Conservation (phyloP, 2,888 invertebrate genomes). For the Archips xylosteana region DNA sequence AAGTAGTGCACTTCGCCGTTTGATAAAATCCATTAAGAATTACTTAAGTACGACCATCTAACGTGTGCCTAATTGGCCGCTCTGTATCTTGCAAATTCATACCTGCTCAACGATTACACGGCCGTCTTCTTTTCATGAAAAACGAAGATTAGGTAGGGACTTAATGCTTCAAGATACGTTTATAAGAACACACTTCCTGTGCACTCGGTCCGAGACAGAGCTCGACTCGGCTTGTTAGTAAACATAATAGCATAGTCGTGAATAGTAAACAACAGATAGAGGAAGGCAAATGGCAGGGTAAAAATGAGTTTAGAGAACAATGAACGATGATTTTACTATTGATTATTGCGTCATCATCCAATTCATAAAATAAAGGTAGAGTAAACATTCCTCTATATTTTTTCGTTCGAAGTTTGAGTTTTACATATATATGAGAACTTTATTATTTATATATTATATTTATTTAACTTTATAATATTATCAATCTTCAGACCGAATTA, state of each 20-base stretch:
- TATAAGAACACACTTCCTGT: conserved; percentile 32
- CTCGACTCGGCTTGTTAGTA: conserved; percentile 30
- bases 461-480: too few species aligned
- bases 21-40: too few species aligned
- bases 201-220: conserved; percentile 6
- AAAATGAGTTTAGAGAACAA: background rate
- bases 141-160: conserved; percentile 23
- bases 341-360: background rate
- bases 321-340: background rate
- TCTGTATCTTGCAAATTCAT: too few species aligned
- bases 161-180: conserved; percentile 26
- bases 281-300: background rate
- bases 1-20: too few species aligned
- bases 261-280: conserved; percentile 2
- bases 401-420: background rate
- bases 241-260: conserved; percentile 18
- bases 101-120: too few species aligned
- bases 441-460: too few species aligned
- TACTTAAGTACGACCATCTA: too few species aligned
- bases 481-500: too few species aligned
- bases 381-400: background rate
- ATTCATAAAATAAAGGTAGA: background rate
- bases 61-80: too few species aligned
- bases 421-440: too few species aligned
- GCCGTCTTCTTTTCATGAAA: too few species aligned